Base-by-base conservation (phyloP, 2,113 vertebrate genomes). In the Anguilla japonica region DNA sequence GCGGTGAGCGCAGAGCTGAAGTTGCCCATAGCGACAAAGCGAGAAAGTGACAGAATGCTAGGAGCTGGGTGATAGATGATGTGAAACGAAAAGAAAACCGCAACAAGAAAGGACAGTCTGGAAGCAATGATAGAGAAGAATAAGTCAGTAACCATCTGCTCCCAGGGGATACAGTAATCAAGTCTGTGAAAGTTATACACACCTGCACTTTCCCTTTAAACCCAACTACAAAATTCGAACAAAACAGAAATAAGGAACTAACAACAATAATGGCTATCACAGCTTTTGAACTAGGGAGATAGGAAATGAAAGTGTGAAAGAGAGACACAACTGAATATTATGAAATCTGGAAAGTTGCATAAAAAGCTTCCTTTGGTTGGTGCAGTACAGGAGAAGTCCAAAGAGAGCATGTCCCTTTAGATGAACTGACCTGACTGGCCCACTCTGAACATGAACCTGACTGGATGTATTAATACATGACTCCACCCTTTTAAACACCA, bases 1-100 rank as follows among this genome's bases (percentile, higher is more conserved):
- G 95, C 87, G 82, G 93, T 89, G 93, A 93, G 91, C 93, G 94
- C 94, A 92, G 93, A 93, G 91, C 87, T 87, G 84, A 88, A 93
- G 87, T 87, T 89, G 91, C 91, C 91, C 92, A 94, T 91, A 90
- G 88, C 91, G 94, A 95, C 40, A 94, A 89, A 81, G 81, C 34
- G 53, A 85, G 78, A 84, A 34, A 29, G 91, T 87, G 85, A 90
- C 90, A 93, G 90, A 94, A 90, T 90, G 89, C 85, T 85, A 93
- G 94, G 88, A 92, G 91, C 20, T 91, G 91, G 91, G 93, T 91
- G 91, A 92, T 88, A 95, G 90, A 90, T 93, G 89, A 94, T 90
- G 89, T 92, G 90, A 93, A 95, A 90, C 82, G 81, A 92, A 92
- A 94, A 88, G 6, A 93, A 93, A 93, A 75, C n/a, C 6, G 50